Evolutionary conservation across 2,797 vertebrate genomes (phyloP).

Genomic region (Loriculus beryllinus): DNA sequence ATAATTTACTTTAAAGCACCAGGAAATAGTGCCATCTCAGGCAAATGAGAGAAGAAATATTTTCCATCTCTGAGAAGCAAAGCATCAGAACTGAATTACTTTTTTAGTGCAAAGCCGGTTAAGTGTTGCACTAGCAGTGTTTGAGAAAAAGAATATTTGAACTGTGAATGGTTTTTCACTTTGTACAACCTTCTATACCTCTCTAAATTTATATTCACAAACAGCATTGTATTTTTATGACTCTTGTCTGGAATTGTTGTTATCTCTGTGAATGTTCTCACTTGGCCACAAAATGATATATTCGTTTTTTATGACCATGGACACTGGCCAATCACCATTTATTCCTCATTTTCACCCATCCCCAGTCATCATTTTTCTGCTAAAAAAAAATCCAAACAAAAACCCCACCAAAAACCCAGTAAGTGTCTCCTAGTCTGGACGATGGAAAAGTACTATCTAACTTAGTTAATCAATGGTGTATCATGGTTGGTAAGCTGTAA

Average conservation of each 20-base stretch:
- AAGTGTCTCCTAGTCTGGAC: not conserved
- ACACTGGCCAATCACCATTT: not conserved
- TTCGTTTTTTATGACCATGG: not conserved
- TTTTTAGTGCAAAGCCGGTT: slow-evolving; percentile 5
- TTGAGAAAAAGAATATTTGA: not conserved
- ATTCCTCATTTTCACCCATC: not conserved
- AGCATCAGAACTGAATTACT: not conserved
- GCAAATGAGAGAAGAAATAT: slow-evolving; percentile 25
- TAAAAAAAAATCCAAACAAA: not conserved
- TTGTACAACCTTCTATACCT: not conserved
- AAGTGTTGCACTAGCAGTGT: not conserved
- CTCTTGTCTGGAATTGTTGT: not conserved
- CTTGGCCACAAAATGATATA: not conserved
- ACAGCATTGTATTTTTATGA: not conserved
- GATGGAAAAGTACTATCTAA: not conserved
- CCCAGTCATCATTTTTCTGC: not conserved
- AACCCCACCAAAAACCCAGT: not conserved
- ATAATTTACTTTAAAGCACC: slow-evolving; percentile 54
- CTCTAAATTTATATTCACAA: not conserved
- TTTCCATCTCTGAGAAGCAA: slow-evolving; percentile 20
- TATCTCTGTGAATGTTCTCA: not conserved
- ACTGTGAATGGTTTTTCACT: not conserved
- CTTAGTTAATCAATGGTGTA: not conserved
- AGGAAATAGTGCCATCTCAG: slow-evolving; percentile 31
- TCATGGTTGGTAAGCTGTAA: not conserved